Evolutionary conservation across 1,140 invertebrate species (phyloP).

Genomic region (Psix sp.): DNA sequence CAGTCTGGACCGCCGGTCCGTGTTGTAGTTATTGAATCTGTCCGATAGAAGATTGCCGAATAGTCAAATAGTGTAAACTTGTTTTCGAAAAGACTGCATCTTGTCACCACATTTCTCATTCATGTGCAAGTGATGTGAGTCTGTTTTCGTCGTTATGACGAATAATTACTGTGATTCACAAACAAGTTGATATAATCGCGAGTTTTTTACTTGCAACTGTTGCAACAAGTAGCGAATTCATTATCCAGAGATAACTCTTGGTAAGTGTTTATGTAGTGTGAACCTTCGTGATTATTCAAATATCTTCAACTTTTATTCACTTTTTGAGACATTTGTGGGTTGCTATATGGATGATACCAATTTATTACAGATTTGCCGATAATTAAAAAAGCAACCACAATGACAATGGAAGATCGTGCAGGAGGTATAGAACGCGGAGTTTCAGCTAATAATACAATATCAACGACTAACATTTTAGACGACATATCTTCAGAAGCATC

Average conservation of each 20-base stretch:
- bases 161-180: constrained; percentile 31
- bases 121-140: constrained; percentile 42
- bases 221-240: constrained; percentile 51
- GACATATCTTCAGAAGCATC: constrained; percentile 69
- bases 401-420: constrained; percentile 77
- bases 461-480: constrained; percentile 61
- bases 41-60: constrained; percentile 17
- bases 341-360: too few species aligned
- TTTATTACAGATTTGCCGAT: too few species aligned
- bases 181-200: constrained; percentile 24
- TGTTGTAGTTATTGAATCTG: constrained; percentile 46
- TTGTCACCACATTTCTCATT: constrained; percentile 6
- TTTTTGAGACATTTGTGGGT: too few species aligned
- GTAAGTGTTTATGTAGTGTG: constrained; percentile 35
- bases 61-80: constrained; percentile 25
- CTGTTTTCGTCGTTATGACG: constrained; percentile 21
- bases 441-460: constrained; percentile 66
- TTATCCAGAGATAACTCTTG: constrained; percentile 35
- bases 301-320: constrained; percentile 4
- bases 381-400: constrained; percentile 54
- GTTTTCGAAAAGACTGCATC: constrained; percentile 1
- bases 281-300: constrained; percentile 1
- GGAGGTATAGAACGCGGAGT: constrained; percentile 73
- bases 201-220: constrained; percentile 30
- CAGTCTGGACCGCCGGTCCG: constrained; percentile 66